Percentiles rank a stretch among this genome's conserved stretches.
phyloP scores from a whole-genome alignment of 2,797 vertebrate genomes.

The Gymnocypris eckloni region DNA sequence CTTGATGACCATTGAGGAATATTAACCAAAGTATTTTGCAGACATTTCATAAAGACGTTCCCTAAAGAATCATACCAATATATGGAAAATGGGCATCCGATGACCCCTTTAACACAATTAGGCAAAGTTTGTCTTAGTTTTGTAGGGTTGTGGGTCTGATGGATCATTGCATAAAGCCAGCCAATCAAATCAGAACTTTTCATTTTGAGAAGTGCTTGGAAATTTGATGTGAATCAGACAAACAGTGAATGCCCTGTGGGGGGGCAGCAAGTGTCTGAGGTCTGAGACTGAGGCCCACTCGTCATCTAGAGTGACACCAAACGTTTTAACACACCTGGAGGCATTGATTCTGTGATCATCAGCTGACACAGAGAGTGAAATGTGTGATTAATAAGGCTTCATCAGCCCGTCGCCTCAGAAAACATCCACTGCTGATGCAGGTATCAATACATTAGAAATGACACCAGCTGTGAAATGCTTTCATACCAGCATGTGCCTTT shows the following conservation, averaged over 20 bases:
- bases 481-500: constrained; percentile 9
- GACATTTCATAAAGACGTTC: no score
- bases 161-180: background rate
- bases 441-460: constrained; percentile 15
- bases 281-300: background rate
- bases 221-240: background rate
- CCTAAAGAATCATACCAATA: no score
- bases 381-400: constrained; percentile 12
- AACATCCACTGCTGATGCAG: constrained; percentile 13
- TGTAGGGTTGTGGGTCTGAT: background rate
- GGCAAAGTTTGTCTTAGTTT: no score
- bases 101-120: no score
- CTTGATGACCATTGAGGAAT: no score
- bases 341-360: constrained; percentile 6
- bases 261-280: background rate
- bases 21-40: no score
- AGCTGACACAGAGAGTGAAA: constrained; percentile 13
- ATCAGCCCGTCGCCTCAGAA: background rate
- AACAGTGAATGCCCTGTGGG: background rate
- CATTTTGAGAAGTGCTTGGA: background rate
- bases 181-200: constrained; percentile 8
- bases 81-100: no score
- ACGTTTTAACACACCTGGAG: constrained; percentile 5
- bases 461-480: constrained; percentile 26
- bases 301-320: background rate